Evolutionary conservation across 1,140 invertebrate genomes (phyloP).

Genomic region (Achroia grisella): DNA sequence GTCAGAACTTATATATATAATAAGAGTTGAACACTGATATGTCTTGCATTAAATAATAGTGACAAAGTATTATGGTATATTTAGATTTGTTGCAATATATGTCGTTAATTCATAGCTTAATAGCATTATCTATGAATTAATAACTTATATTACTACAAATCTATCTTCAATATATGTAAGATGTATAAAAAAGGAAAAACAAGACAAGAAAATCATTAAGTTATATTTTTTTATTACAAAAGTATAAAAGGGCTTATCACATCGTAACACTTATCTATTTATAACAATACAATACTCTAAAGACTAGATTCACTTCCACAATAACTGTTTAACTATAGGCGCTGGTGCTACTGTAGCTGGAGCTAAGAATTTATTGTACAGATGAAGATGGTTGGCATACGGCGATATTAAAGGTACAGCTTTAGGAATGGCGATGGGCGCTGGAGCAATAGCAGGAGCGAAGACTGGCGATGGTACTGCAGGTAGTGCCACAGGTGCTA

Average conservation of each 20-base stretch:
- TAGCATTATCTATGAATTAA: too few relatives aligned
- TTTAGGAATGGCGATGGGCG: constrained; percentile 19
- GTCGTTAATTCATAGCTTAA: too few relatives aligned
- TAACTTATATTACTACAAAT: too few relatives aligned
- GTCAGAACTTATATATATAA: too few relatives aligned
- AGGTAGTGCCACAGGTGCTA: constrained; percentile 26
- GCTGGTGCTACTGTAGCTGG: constrained; percentile 30
- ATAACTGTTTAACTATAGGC: constrained; percentile 39
- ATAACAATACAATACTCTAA: constrained; percentile 17
- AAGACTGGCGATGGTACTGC: constrained; percentile 26
- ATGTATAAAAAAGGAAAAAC: too few relatives aligned
- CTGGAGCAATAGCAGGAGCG: constrained; percentile 12
- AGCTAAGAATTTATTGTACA: constrained; percentile 15
- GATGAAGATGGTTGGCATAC: constrained; percentile 11
- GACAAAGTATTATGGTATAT: too few relatives aligned
- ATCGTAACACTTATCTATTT: constrained; percentile 24
- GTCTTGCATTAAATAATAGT: too few relatives aligned
- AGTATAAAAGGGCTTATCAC: constrained; percentile 22
- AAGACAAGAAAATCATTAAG: background rate
- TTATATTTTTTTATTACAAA: constrained; percentile 25
- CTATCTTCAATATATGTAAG: too few relatives aligned
- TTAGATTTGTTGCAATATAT: too few relatives aligned
- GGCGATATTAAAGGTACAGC: constrained; percentile 14
- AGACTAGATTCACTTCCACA: constrained; percentile 53
- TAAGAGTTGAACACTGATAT: too few relatives aligned